Evolutionary conservation across 35 echinoderm and acorn worm species (phyloP).

Genomic region (Strongylocentrotus purpuratus): DNA sequence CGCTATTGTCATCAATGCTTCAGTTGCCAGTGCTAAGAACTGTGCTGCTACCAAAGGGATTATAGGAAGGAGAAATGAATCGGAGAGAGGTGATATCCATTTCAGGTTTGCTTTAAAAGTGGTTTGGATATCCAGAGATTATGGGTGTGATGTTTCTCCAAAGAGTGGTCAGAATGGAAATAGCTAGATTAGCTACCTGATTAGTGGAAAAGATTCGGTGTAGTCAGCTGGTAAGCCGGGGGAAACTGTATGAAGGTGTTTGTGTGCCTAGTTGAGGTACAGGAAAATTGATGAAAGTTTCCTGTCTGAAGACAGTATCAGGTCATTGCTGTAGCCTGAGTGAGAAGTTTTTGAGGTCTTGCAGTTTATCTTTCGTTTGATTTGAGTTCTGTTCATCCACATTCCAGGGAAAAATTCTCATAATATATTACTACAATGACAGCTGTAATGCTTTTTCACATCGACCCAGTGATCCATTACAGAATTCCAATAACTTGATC

Average conservation of each 20-base stretch:
- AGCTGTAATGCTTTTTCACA: no score
- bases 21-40: no score
- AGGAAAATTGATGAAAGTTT: not conserved
- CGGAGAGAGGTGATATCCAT: not conserved
- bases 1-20: no score
- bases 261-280: not conserved
- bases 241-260: not conserved
- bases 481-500: no score
- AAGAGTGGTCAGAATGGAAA: no score
- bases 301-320: not conserved
- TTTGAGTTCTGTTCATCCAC: not conserved
- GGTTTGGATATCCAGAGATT: no score
- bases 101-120: not conserved
- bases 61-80: not conserved
- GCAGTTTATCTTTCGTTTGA: not conserved
- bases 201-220: no score
- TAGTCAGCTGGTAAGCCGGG: not conserved
- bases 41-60: not conserved
- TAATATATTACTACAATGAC: no score
- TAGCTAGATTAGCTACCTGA: not conserved
- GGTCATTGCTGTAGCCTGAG: not conserved
- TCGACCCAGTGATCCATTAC: no score
- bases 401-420: not conserved
- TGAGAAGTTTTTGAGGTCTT: not conserved
- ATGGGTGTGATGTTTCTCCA: no score